phyloP scores from a whole-genome alignment of 2,888 invertebrate species.

The Dryococelus australis region DNA sequence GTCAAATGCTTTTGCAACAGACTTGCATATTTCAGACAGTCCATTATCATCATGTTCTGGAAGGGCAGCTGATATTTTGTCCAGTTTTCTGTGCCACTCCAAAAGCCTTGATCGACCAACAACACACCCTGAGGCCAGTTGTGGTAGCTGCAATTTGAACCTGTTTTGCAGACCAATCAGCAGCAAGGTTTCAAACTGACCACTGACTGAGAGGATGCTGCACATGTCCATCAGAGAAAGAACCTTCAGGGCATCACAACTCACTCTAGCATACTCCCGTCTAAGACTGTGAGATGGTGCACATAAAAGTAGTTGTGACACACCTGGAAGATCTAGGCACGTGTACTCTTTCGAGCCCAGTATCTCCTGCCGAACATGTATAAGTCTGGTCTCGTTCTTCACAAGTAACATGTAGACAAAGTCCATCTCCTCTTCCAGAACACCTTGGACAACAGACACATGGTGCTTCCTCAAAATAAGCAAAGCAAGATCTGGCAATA shows the following conservation, averaged over 20 bases:
- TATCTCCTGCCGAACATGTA: conserved; percentile 27
- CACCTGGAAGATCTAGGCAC: conserved; percentile 36
- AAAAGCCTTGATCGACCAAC: not conserved
- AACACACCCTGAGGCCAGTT: not conserved
- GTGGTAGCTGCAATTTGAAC: not conserved
- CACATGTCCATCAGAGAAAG: not conserved
- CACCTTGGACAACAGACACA: conserved; percentile 39
- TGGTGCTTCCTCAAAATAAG: conserved; percentile 29
- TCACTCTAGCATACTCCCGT: conserved; percentile 36
- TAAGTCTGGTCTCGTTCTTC: not conserved
- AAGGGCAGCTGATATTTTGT: not conserved
- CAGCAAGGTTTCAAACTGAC: not conserved
- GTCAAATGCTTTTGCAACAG: conserved; percentile 19
- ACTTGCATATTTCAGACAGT: not conserved
- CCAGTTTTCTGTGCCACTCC: conserved; percentile 28
- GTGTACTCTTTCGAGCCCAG: conserved; percentile 31
- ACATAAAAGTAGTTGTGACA: conserved; percentile 35
- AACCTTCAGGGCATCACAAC: conserved; percentile 34
- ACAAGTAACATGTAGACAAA: conserved; percentile 30
- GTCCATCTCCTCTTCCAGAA: conserved; percentile 36
- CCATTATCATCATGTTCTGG: not conserved
- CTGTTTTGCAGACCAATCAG: not conserved
- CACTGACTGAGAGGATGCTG: not conserved
- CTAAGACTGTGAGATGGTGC: conserved; percentile 38
- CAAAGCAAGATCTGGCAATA: conserved; percentile 38